phyloP scores from a whole-genome alignment of 1,140 invertebrate genomes.

The Drosophila pectinifera region DNA sequence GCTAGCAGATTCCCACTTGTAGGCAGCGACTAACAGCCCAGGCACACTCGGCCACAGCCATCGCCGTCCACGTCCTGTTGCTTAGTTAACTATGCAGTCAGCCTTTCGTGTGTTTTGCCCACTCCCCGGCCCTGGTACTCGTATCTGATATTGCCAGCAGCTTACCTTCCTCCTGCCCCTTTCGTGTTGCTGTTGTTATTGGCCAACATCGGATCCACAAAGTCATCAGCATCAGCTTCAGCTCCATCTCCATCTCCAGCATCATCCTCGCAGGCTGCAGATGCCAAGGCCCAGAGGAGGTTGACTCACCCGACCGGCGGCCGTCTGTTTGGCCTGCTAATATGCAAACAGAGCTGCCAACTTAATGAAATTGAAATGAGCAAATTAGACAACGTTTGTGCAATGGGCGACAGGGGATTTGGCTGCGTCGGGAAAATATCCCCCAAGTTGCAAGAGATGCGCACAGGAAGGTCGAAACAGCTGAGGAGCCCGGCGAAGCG shows the following conservation, averaged over 20 bases:
- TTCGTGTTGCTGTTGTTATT: conserved; percentile 51
- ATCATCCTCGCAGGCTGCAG: conserved; percentile 38
- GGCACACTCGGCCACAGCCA: conserved; percentile 23
- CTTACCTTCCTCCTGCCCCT: conserved; percentile 38
- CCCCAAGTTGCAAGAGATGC: conserved; percentile 13
- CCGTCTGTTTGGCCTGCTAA: conserved; percentile 73
- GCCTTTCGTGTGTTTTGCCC: conserved; percentile 58
- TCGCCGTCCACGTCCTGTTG: conserved; percentile 46
- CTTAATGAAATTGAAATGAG: conserved; percentile 82
- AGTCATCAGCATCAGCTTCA: conserved; percentile 44
- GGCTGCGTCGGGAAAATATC: conserved; percentile 7
- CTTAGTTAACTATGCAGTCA: conserved; percentile 64
- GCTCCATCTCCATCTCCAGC: not conserved
- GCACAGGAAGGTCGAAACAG: conserved; percentile 1
- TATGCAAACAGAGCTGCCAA: conserved; percentile 79
- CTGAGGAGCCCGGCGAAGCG: not conserved
- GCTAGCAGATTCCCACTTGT: conserved; percentile 49
- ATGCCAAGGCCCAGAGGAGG: conserved; percentile 53
- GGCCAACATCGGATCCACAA: conserved; percentile 53
- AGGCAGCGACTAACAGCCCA: conserved; percentile 35
- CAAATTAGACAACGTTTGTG: conserved; percentile 73
- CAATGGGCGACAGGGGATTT: conserved; percentile 35
- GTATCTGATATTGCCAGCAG: conserved; percentile 61
- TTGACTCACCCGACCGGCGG: conserved; percentile 50
- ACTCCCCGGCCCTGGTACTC: conserved; percentile 29